Evolutionary conservation across 2,797 vertebrate genomes (phyloP).

Genomic region (Scleropages formosus): DNA sequence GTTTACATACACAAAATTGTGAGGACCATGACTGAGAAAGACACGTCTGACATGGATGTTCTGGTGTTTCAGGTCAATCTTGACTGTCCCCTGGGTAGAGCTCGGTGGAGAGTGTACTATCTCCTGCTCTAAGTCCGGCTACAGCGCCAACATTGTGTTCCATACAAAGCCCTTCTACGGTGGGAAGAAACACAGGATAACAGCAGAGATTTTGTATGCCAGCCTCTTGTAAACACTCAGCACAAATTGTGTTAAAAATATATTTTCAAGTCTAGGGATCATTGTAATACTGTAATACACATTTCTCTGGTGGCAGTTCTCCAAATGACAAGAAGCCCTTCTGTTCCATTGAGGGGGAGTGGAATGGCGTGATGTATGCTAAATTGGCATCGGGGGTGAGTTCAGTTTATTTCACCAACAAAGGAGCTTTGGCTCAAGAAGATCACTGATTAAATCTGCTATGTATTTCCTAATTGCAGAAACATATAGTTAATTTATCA

Average conservation of each 20-base stretch:
- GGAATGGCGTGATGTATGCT: constrained; percentile 97
- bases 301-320: constrained; percentile 66
- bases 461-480: no score
- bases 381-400: constrained; percentile 92
- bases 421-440: no score
- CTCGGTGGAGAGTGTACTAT: constrained; percentile 95
- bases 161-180: constrained; percentile 99
- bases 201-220: constrained; percentile 94
- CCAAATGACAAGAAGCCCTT: constrained; percentile 97
- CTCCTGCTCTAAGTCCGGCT: constrained; percentile 93
- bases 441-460: no score
- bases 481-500: no score
- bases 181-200: constrained; percentile 97
- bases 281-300: neutral
- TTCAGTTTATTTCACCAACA: constrained; percentile 17
- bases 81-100: constrained; percentile 98
- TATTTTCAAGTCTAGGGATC: neutral
- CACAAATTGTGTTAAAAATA: neutral
- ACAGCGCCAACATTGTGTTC: constrained; percentile 90
- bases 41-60: no score
- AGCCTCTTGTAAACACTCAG: neutral
- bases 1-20: no score
- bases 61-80: constrained; percentile 81
- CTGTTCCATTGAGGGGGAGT: constrained; percentile 94
- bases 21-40: no score